Base-by-base conservation (phyloP, 1,140 invertebrate species). In the Alviniconcha marisindica region DNA sequence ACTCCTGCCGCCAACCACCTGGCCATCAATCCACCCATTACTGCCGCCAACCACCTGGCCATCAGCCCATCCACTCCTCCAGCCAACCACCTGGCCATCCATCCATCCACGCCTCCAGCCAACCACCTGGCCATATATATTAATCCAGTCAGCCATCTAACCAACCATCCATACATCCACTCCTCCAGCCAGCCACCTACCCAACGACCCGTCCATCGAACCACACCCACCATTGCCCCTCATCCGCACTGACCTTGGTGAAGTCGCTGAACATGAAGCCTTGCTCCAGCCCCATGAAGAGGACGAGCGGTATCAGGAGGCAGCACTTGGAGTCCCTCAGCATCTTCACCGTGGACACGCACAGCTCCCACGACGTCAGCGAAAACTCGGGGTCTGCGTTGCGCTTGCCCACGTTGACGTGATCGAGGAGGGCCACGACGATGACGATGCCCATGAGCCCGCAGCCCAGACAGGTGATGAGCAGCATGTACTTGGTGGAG, bases 181-280 rank as follows among this genome's bases (percentile, higher is more conserved):
- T 48, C 44, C 5, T 48, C 44, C 44, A 48, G 5, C 18, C 44
- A 48, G 5, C 60, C 60, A 66, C 24, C 7, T n/a, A 33, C 24
- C 69, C 36, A 31, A 18, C 69, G 4, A 31, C 33, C 38, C 36
- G 7, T 73, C 69, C 36, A 31, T 73, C 69, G 10, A 4, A 15
- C 14, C 31, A 31, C 31, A 21, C 51, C n/a, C n/a, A n/a, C n/a
- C n/a, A n/a, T n/a, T n/a, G n/a, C n/a, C n/a, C n/a, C n/a, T n/a
- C n/a, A n/a, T n/a, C n/a, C n/a, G 5, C 7, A 82, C 87, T 81
- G 85, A 94, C 93, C 92, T 93, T 92, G 12, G 93, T 93, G 81
- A 93, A 94, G 86, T 93, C 93, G 12, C 93, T 90, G 82, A 92
- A 92, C 84, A 94, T 90, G 82, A 93, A 94, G 18, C 93, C 93